phyloP scores from a whole-genome alignment of 2,113 vertebrate genomes.

The Grus americana region DNA sequence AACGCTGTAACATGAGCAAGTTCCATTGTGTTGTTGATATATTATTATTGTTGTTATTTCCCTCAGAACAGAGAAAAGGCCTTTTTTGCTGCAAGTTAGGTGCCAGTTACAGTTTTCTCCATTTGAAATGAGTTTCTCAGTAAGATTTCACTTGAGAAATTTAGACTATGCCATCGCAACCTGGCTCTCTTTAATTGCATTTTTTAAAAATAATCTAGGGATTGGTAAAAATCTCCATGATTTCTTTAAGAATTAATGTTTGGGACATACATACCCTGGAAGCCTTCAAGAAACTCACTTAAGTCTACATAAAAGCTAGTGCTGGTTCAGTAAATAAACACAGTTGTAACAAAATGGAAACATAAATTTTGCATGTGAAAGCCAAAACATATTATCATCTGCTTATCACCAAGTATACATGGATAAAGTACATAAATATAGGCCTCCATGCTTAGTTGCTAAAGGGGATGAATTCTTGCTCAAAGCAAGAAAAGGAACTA shows the following conservation, averaged over 20 bases:
- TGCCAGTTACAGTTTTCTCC: not conserved
- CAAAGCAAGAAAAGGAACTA: not conserved
- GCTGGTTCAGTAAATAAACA: not conserved
- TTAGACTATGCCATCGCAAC: not conserved
- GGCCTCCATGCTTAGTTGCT: not conserved
- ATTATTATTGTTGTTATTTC: not conserved
- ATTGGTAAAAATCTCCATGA: not conserved
- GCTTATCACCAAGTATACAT: not conserved
- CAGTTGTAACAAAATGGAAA: not conserved
- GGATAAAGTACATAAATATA: not conserved
- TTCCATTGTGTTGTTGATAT: not conserved
- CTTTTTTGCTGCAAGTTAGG: not conserved
- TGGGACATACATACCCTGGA: not conserved
- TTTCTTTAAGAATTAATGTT: not conserved
- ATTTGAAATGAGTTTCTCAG: not conserved
- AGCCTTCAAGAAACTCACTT: not conserved
- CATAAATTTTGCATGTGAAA: not conserved
- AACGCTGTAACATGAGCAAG: not conserved
- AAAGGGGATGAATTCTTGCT: not conserved
- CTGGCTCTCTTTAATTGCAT: not conserved
- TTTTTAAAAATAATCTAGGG: not conserved
- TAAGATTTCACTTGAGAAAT: not conserved
- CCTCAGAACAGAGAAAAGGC: not conserved
- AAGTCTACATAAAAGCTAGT: not conserved
- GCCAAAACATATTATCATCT: not conserved